These are phyloP conservation scores for Microplitis deprimator DNA, from an alignment of 2,888 invertebrate species.

Conservation along the genomic window DNA sequence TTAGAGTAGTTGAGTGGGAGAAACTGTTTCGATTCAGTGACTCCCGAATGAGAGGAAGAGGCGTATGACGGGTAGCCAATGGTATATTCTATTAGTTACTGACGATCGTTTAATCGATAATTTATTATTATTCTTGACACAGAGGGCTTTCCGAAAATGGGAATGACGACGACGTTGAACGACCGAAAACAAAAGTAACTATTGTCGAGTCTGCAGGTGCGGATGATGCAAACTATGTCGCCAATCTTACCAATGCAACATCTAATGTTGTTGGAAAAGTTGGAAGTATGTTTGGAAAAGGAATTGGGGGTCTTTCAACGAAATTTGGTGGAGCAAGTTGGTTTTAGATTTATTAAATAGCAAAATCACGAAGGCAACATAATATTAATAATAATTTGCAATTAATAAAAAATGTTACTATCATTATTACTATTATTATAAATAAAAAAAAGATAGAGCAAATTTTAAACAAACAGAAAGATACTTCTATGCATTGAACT, in stretches of 20 bases:
- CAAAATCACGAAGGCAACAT: conserved; percentile 5
- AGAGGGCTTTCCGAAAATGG: conserved; percentile 71
- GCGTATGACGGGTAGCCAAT: too few relatives aligned
- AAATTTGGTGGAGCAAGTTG: conserved; percentile 90
- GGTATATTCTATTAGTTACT: not conserved
- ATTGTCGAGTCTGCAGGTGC: conserved; percentile 76
- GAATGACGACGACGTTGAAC: conserved; percentile 76
- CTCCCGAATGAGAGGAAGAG: too few relatives aligned
- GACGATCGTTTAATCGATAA: not conserved
- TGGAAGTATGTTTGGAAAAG: conserved; percentile 91
- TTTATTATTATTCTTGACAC: conserved; percentile 24
- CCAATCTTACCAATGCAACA: conserved; percentile 85
- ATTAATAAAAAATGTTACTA: conserved; percentile 29
- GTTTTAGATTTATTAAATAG: conserved; percentile 76
- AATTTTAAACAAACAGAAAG: conserved; percentile 3
- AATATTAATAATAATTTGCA: conserved; percentile 18
- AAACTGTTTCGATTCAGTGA: too few relatives aligned
- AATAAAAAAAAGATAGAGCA: conserved; percentile 15
- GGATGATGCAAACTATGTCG: conserved; percentile 81
- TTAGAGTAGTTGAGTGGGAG: too few relatives aligned
- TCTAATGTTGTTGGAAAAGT: conserved; percentile 90
- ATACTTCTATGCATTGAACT: not conserved
- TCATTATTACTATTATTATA: conserved; percentile 1
- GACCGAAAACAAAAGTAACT: conserved; percentile 76
- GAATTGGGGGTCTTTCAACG: conserved; percentile 90